Percentiles rank a stretch among this genome's conserved stretches.
phyloP scores from a whole-genome alignment of 1,140 invertebrate species.

The Drosophila setifemur region DNA sequence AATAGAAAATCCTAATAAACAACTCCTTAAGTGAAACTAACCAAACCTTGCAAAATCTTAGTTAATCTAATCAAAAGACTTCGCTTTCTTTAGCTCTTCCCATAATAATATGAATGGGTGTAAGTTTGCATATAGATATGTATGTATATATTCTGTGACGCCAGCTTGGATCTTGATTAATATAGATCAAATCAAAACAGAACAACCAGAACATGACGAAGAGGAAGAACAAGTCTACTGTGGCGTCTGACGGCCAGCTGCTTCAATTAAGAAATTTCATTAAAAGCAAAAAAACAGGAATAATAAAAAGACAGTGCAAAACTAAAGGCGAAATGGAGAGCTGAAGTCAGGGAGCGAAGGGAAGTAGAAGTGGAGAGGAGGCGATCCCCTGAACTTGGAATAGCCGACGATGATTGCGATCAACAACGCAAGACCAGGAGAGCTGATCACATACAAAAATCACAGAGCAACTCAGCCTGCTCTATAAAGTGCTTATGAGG shows the following conservation, averaged over 20 bases:
- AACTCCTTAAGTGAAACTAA: neutral
- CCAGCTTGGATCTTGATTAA: conserved; percentile 72
- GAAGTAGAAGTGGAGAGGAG: neutral
- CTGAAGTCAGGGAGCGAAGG: conserved; percentile 3
- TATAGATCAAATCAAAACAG: conserved; percentile 72
- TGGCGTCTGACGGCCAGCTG: conserved; percentile 62
- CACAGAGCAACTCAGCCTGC: conserved; percentile 39
- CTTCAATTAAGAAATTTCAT: conserved; percentile 80
- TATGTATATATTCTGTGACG: conserved; percentile 29
- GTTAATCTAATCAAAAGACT: conserved; percentile 46
- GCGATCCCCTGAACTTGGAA: conserved; percentile 45
- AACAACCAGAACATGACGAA: conserved; percentile 35
- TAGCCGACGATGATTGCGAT: conserved; percentile 72
- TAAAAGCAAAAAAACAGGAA: conserved; percentile 44
- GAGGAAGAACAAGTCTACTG: conserved; percentile 53
- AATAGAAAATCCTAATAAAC: no score
- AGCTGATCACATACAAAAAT: conserved; percentile 39
- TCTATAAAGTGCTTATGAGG: conserved; percentile 35
- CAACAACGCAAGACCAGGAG: conserved; percentile 57
- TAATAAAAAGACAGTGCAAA: conserved; percentile 39
- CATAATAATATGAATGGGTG: conserved; percentile 23
- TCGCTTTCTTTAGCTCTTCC: conserved; percentile 28
- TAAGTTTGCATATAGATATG: conserved; percentile 1
- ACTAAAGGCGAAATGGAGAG: neutral
- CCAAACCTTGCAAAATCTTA: conserved; percentile 14